phyloP scores from a whole-genome alignment of 2,888 invertebrate species.

The Empis livida region DNA sequence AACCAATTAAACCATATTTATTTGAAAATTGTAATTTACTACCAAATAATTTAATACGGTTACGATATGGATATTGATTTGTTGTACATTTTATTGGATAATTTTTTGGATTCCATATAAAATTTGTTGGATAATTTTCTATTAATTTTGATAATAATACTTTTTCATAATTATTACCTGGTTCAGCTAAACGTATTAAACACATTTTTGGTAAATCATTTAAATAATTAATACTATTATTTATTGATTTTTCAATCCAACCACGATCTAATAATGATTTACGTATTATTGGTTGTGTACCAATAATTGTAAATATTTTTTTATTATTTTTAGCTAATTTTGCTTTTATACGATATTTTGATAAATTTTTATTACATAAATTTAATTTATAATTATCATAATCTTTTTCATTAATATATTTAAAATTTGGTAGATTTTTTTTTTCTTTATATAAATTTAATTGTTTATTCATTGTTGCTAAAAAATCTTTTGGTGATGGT shows the following conservation, averaged over 20 bases:
- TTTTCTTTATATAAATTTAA: no score
- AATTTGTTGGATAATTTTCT: slow-evolving; percentile 48
- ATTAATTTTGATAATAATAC: slow-evolving; percentile 47
- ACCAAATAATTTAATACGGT: slow-evolving; percentile 24
- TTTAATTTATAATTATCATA: no score
- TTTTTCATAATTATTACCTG: slow-evolving; percentile 30
- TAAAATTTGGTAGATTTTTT: no score
- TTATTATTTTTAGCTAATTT: slow-evolving; percentile 3
- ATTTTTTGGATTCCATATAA: slow-evolving; percentile 52
- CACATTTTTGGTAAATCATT: slow-evolving; percentile 24
- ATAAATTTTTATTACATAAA: no score
- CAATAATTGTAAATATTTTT: slow-evolving; percentile 30
- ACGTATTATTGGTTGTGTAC: slow-evolving; percentile 24
- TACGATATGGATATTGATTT: slow-evolving; percentile 19
- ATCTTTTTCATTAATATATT: no score
- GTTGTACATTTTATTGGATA: slow-evolving; percentile 8
- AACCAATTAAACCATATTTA: slow-evolving; percentile 37
- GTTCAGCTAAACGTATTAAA: slow-evolving; percentile 23
- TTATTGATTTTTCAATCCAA: slow-evolving; percentile 58
- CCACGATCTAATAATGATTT: slow-evolving; percentile 48
- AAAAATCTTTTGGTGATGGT: no score
- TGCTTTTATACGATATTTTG: neutral
- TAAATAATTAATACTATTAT: slow-evolving; percentile 22
- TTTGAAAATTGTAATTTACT: slow-evolving; percentile 37
- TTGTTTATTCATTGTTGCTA: no score